These are phyloP conservation scores for Coracias cyanogaster DNA, from an alignment of 2,797 vertebrate genomes.

Conservation along the genomic window DNA sequence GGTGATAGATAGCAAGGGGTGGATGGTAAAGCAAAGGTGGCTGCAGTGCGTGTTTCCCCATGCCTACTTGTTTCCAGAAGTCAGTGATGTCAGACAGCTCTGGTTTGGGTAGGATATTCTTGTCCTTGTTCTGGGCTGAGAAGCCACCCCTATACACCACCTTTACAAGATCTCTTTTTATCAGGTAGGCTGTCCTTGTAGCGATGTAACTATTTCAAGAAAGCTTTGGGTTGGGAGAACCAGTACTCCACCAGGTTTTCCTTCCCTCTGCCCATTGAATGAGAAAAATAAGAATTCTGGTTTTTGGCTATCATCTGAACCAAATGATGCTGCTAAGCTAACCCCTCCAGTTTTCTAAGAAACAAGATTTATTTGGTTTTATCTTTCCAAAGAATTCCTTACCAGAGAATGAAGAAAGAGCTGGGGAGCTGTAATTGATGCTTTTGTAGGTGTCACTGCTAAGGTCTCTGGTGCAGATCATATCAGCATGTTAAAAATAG, in stretches of 20 bases:
- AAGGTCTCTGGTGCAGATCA: not conserved
- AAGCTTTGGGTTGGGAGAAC: not conserved
- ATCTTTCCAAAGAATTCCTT: not conserved
- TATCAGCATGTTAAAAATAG: not conserved
- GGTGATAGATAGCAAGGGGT: not conserved
- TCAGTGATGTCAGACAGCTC: not conserved
- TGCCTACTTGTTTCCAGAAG: not conserved
- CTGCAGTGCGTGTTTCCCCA: not conserved
- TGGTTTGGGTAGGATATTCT: not conserved
- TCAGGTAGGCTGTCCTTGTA: not conserved
- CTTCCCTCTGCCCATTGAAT: not conserved
- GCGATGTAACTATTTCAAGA: accelerated
- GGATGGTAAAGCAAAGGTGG: not conserved
- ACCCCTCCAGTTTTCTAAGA: not conserved
- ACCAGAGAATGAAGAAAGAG: not conserved
- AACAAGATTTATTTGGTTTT: not conserved
- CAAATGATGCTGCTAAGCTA: not conserved
- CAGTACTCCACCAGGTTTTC: not conserved
- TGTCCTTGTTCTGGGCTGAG: not conserved
- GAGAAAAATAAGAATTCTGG: not conserved
- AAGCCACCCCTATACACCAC: not conserved
- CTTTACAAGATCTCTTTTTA: not conserved
- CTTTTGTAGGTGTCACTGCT: not conserved
- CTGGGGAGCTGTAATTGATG: not conserved
- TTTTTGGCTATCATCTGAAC: not conserved